Conservation (phyloP, 2,888 invertebrate genomes). For the Himalopsyche anomala region DNA sequence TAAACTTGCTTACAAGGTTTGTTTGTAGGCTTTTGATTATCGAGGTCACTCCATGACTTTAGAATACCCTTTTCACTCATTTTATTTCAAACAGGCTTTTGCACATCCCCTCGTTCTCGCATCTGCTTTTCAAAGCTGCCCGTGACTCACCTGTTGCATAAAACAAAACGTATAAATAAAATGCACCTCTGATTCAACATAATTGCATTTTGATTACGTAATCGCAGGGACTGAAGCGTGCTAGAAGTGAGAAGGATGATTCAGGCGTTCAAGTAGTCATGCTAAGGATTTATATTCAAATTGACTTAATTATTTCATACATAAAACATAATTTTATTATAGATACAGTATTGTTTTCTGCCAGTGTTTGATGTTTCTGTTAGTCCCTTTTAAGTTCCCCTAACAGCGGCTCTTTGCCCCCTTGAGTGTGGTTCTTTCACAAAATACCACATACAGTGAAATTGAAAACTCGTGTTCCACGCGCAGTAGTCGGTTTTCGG, state of each 20-base stretch:
- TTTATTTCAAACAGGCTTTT: background rate
- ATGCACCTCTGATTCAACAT: constrained; percentile 12
- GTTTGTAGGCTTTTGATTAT: background rate
- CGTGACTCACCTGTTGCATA: background rate
- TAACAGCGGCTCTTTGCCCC: no score
- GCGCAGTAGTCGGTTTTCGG: no score
- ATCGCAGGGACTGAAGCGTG: background rate
- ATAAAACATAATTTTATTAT: no score
- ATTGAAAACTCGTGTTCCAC: no score
- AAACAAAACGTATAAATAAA: background rate
- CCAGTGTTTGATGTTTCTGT: no score
- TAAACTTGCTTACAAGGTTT: no score
- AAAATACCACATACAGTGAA: no score
- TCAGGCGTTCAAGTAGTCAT: background rate
- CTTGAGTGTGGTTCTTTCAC: no score
- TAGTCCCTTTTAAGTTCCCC: no score
- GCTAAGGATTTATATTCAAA: background rate
- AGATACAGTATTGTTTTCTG: no score
- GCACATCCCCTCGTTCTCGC: background rate
- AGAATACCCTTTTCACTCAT: background rate
- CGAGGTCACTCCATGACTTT: background rate
- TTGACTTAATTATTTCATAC: background rate
- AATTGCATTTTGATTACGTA: constrained; percentile 6
- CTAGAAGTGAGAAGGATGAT: background rate
- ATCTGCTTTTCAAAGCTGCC: background rate